Base-by-base conservation (phyloP, 2,888 invertebrate genomes). In the Lypha dubia region DNA sequence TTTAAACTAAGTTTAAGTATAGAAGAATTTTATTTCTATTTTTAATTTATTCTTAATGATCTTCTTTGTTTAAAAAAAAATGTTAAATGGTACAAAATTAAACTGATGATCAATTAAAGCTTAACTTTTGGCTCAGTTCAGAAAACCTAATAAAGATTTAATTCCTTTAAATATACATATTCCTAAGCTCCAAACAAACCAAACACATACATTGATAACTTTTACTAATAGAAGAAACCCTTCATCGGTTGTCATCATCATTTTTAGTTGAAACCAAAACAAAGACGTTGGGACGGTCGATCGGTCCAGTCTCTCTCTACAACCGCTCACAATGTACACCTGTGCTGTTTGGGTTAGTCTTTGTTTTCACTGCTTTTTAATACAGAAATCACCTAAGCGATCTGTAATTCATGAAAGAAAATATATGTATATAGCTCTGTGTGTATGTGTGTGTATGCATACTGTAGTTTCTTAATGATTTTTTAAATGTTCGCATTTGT, bases 401-500 rank as follows among this genome's bases (percentile, higher is more conserved):
- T 85, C 79, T 83, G 77, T 73, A 56, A 44, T 49, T 46, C 46
- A 67, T 24, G 67, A 67, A 67, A 35, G 46, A 53, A 63, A 35
- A 32, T 73, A 7, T 4, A 58, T 15, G 5, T 1, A 11, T 11
- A 13, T 7, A 17, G 0, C 11, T 1, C 17, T 17, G 8, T 35
- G 22, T 62, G 41, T 77, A 38, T 56, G 17, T 28, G 20, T 49
- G 28, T 15, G 68, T 70, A 28, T 5, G n/a, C n/a, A n/a, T 28
- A 67, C 65, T 67, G 85, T 77, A 85, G 68, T 51, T 73, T 84
- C 84, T 86, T 87, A 89, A 90, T 90, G 90, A 88, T 87, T 87
- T 90, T 90, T 90, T 90, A 90, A 90, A 90, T 89, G 90, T 89
- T 89, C 89, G 88, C 89, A 90, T 90, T 90, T 90, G 90, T 87